Base-by-base conservation (phyloP, 2,888 invertebrate genomes). In the Brachycybe producta region DNA sequence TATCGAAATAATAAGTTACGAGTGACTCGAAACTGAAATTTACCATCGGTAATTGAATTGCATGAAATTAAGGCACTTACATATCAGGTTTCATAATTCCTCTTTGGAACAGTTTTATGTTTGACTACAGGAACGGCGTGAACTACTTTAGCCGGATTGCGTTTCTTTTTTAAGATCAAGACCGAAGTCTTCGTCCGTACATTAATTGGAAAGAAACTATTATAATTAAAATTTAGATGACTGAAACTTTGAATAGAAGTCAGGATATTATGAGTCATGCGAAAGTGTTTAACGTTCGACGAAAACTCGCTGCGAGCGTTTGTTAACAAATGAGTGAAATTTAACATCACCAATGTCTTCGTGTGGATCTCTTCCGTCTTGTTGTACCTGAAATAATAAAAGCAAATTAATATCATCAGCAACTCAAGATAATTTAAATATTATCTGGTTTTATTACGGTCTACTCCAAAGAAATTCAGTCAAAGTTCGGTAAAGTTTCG, bases 301-400 rank as follows among this genome's bases (percentile, higher is more conserved):
- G 82, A 83, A 64, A 83, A 82, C 70, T 82, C 84, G 62, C 80
- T 84, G 66, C 82, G 85, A 0, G 82, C 83, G 71, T 87, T 88
- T 27, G 84, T 69, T 50, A 91, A 67, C 42, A 91, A 70, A 68
- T 90, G 84, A 2, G 84, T 81, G 61, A 78, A 90, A 51, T 73
- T 69, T 57, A 77, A 74, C 60, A 85, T 72, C 62, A 83, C 78
- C 34, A 75, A 68, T 58, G 74, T 72, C 24, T 73, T 79, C 21
- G 76, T 72, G 46, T 70, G 69, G 45, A 88, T 64, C 53, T 79
- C 74, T 70, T 91, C 90, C 53, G 78, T 78, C 67, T 91, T 91
- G 61, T 81, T 81, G 61, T 88, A 90, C 41, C 78, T 80, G 58
- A 42, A 65, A 65, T 44, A 46, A 49, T 36, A 39, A 34, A 36